A percentile compares a stretch with the other conserved stretches of the same genome.
Conservation (phyloP, 2,113 vertebrate species). For the Colistium nudipinnis region DNA sequence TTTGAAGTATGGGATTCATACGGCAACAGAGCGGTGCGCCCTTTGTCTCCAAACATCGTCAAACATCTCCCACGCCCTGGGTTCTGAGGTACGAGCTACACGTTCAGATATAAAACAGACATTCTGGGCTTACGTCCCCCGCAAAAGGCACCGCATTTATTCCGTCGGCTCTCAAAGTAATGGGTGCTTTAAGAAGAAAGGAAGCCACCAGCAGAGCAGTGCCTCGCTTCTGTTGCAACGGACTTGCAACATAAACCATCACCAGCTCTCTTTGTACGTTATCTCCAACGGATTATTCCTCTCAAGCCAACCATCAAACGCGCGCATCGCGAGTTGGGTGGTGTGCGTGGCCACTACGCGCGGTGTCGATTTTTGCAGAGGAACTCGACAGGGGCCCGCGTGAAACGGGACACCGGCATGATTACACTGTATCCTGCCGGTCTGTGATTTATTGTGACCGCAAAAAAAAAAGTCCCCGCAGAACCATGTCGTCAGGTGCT, state of each 20-base stretch:
- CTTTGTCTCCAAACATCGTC: constrained; percentile 47
- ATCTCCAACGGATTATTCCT: constrained; percentile 64
- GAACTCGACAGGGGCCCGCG: constrained; percentile 40
- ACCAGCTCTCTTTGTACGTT: constrained; percentile 49
- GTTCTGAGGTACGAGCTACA: constrained; percentile 37
- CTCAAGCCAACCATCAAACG: constrained; percentile 78
- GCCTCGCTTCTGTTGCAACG: constrained; percentile 39
- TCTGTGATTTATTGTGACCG: constrained; percentile 76
- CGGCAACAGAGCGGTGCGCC: constrained; percentile 25
- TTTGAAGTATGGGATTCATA: constrained; percentile 58
- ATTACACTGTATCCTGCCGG: constrained; percentile 73
- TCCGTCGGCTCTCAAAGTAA: constrained; percentile 46
- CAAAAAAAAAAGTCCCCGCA: constrained; percentile 70
- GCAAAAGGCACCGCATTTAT: constrained; percentile 44
- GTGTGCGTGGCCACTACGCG: constrained; percentile 10
- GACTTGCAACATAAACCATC: constrained; percentile 53
- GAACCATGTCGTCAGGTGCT: constrained; percentile 73
- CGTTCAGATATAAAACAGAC: constrained; percentile 57
- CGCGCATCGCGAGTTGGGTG: constrained; percentile 12
- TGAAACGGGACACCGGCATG: constrained; percentile 66
- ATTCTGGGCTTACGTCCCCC: constrained; percentile 24
- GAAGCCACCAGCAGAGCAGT: constrained; percentile 42
- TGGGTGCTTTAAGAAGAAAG: constrained; percentile 27
- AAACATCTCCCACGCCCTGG: constrained; percentile 44
- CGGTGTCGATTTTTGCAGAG: constrained; percentile 36